phyloP scores from a whole-genome alignment of 2,888 invertebrate genomes.

The Strigamia crassipes region DNA sequence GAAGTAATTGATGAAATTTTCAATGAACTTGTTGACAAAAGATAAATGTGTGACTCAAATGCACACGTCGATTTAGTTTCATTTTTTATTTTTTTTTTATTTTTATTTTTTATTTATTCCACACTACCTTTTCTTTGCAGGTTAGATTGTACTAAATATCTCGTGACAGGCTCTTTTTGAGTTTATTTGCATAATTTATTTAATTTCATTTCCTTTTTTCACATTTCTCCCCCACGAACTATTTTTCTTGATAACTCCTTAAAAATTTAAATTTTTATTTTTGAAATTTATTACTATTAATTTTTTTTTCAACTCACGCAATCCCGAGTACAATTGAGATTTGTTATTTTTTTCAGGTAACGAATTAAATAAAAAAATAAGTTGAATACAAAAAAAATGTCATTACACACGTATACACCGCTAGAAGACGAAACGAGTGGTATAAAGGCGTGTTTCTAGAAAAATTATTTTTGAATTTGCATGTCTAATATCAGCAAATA shows the following conservation, averaged over 20 bases:
- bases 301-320: background rate
- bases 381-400: background rate
- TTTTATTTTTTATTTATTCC: background rate
- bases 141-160: background rate
- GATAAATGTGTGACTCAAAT: conserved; percentile 23
- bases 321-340: background rate
- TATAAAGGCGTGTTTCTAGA: background rate
- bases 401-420: background rate
- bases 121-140: background rate
- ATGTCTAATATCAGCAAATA: conserved; percentile 1
- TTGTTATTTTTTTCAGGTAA: background rate
- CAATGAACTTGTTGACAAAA: conserved; percentile 24
- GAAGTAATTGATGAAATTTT: conserved; percentile 34
- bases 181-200: background rate
- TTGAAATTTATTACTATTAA: background rate
- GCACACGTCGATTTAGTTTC: background rate
- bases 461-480: conserved; percentile 27
- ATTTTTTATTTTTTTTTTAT: background rate
- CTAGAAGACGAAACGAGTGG: background rate
- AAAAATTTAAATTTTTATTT: background rate
- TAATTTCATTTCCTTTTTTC: background rate
- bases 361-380: background rate
- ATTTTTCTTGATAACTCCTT: background rate
- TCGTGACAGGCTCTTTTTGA: background rate
- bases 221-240: background rate